Conservation (phyloP, 2,888 invertebrate genomes). For the Polydrusus cervinus region DNA sequence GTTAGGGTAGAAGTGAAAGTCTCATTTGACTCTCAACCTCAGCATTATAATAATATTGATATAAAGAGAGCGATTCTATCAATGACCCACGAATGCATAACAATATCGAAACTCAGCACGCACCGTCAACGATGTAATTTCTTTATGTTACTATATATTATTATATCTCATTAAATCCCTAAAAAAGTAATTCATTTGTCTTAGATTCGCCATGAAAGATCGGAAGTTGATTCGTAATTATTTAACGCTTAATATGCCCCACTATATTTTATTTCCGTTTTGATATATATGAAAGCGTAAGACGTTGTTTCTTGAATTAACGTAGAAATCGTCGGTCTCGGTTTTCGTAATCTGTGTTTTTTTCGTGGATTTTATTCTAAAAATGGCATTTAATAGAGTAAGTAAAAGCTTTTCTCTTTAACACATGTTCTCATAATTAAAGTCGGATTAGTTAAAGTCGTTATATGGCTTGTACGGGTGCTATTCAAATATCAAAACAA, state of each 20-base stretch:
- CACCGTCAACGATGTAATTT: too few relatives aligned
- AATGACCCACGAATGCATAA: too few relatives aligned
- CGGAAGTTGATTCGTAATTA: slow-evolving; percentile 8
- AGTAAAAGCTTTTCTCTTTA: slow-evolving; percentile 31
- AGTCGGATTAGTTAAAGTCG: neutral
- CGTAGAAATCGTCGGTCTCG: slow-evolving; percentile 47
- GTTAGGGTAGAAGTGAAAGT: too few relatives aligned
- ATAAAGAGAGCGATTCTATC: too few relatives aligned
- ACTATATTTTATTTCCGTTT: slow-evolving; percentile 49
- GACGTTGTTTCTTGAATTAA: slow-evolving; percentile 33
- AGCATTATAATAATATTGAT: too few relatives aligned
- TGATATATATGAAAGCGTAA: slow-evolving; percentile 52
- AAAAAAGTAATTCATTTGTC: slow-evolving; percentile 1
- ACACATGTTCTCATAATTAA: slow-evolving; percentile 23
- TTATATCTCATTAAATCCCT: neutral
- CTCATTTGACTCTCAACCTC: too few relatives aligned
- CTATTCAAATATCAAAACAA: neutral
- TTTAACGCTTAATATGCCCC: slow-evolving; percentile 30
- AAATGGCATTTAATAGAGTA: slow-evolving; percentile 38
- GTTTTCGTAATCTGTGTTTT: slow-evolving; percentile 37
- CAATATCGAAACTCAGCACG: neutral
- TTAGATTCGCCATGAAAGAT: neutral
- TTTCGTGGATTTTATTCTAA: slow-evolving; percentile 29
- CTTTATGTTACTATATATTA: too few relatives aligned
- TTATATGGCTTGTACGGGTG: neutral